Evolutionary conservation across 1,140 invertebrate species (phyloP).

Genomic region (Drosophila serrata): DNA sequence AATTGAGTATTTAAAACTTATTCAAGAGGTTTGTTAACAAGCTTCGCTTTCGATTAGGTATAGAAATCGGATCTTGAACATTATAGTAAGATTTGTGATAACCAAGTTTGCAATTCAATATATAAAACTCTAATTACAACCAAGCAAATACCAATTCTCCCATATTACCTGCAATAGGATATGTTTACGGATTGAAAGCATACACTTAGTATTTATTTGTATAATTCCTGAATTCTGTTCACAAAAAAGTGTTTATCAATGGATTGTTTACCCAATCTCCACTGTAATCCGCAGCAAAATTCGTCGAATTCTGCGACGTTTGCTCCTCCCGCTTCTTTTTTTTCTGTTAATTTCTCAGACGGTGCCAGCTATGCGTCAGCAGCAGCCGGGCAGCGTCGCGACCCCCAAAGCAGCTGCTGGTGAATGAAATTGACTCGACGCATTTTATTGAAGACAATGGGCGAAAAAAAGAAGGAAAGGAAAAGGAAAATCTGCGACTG

Average conservation of each 20-base stretch:
- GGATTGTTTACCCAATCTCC: neutral
- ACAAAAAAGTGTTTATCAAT: no score
- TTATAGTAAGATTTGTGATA: no score
- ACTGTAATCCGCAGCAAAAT: constrained; percentile 41
- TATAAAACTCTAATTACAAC: no score
- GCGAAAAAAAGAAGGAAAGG: constrained; percentile 19
- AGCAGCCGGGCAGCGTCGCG: constrained; percentile 23
- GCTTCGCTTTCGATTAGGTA: no score
- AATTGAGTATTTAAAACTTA: no score
- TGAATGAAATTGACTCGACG: constrained; percentile 71
- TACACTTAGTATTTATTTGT: neutral
- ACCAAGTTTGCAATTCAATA: no score
- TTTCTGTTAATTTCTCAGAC: constrained; percentile 17
- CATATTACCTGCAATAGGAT: neutral
- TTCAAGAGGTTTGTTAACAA: no score
- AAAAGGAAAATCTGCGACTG: constrained; percentile 34
- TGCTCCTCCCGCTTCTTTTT: constrained; percentile 12
- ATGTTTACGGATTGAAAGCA: neutral
- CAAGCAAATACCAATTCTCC: neutral
- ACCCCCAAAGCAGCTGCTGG: constrained; percentile 53
- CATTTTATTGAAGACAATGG: constrained; percentile 72
- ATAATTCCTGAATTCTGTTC: neutral
- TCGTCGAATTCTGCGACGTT: constrained; percentile 49
- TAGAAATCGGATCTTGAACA: no score
- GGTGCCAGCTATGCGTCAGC: constrained; percentile 64